A percentile compares a stretch with the other conserved stretches of the same genome.
Evolutionary conservation across 2,797 vertebrate species (phyloP).

Genomic region (Sebastes minor): DNA sequence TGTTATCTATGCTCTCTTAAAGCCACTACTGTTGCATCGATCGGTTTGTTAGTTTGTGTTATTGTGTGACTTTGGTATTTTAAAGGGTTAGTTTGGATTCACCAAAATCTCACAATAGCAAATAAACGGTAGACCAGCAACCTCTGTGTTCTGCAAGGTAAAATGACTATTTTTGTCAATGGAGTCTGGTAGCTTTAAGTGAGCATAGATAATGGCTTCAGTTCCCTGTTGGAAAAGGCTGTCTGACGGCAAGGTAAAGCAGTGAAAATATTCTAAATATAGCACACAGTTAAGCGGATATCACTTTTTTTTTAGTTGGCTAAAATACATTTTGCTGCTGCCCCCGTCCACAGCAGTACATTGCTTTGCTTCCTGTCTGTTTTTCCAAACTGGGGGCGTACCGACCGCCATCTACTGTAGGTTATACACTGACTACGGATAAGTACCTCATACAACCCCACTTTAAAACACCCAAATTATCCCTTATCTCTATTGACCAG

Average conservation of each 20-base stretch:
- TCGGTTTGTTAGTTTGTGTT: too few species aligned
- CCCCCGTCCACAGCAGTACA: too few species aligned
- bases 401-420: background rate
- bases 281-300: too few species aligned
- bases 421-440: background rate
- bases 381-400: too few species aligned
- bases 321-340: too few species aligned
- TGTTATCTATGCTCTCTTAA: too few species aligned
- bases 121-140: background rate
- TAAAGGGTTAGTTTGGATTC: background rate
- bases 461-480: background rate
- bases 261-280: too few species aligned
- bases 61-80: too few species aligned
- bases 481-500: background rate
- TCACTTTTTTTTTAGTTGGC: too few species aligned
- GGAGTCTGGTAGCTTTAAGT: background rate
- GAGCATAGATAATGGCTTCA: background rate
- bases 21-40: too few species aligned
- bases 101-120: background rate
- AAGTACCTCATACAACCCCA: background rate
- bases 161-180: background rate
- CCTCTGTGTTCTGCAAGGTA: background rate
- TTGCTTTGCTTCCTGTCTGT: too few species aligned
- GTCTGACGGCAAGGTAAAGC: background rate
- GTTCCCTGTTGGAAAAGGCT: background rate